These are phyloP conservation scores for Heliopora coerulea DNA, from an alignment of 92 coral and sea anemone genomes.

Conservation along the genomic window DNA sequence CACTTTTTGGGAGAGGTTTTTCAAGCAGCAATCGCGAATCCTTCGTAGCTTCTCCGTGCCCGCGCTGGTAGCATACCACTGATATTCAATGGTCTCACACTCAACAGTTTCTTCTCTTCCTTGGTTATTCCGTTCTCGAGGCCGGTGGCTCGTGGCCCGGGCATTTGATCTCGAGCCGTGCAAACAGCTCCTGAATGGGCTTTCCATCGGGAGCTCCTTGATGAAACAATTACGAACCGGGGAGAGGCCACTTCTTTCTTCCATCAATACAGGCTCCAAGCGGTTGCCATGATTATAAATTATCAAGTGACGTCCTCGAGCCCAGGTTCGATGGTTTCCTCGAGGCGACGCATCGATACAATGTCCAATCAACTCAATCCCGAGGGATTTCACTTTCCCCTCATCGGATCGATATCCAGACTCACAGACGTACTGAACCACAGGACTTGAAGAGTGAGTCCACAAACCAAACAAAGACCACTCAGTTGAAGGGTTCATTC, in stretches of 20 bases:
- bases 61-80: conserved; percentile 27
- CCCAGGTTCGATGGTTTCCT: neutral
- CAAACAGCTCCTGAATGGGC: neutral
- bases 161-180: neutral
- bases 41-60: conserved; percentile 16
- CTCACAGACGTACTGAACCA: conserved; percentile 30
- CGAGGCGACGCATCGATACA: neutral
- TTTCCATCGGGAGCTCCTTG: conserved; percentile 13
- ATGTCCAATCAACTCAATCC: conserved; percentile 1
- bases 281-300: conserved; percentile 16
- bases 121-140: conserved; percentile 4
- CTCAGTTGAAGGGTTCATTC: neutral
- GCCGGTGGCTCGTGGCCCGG: neutral
- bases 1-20: neutral
- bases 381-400: neutral
- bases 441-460: conserved; percentile 34
- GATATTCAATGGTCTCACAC: neutral
- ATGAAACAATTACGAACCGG: conserved; percentile 15
- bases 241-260: neutral
- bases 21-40: neutral
- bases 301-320: neutral
- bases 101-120: neutral
- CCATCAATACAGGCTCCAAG: neutral
- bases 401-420: neutral
- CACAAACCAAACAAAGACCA: conserved; percentile 32